Percentiles rank a stretch among this genome's conserved stretches.
Conservation (phyloP, 2,113 vertebrate genomes). For the Dendrocopos noguchii region DNA sequence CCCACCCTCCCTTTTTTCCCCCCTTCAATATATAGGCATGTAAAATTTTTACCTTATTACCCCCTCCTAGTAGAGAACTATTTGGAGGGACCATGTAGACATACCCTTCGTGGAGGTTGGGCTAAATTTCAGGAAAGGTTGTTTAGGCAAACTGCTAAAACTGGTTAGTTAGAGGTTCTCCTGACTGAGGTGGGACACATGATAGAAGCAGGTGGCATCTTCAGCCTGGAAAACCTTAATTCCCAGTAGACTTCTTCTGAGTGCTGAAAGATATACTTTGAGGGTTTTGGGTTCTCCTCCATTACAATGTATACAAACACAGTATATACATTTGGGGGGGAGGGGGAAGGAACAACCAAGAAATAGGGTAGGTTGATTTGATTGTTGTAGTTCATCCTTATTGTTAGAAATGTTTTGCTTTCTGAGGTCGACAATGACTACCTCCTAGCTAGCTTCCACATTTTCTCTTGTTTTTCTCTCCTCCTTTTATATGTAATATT, state of each 20-base stretch:
- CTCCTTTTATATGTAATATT: neutral
- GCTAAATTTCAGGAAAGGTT: neutral
- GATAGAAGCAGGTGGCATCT: neutral
- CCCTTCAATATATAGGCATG: neutral
- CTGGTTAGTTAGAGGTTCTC: neutral
- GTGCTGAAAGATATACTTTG: neutral
- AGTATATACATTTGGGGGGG: neutral
- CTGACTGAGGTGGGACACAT: neutral
- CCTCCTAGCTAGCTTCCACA: neutral
- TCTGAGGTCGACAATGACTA: neutral
- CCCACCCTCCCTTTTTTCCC: too few relatives aligned
- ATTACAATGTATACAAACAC: neutral
- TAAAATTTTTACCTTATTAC: neutral
- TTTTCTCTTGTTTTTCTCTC: neutral
- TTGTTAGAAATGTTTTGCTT: neutral
- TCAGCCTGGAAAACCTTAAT: neutral
- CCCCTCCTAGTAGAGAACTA: neutral
- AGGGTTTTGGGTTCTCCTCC: neutral
- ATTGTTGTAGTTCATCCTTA: neutral
- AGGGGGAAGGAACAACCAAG: neutral
- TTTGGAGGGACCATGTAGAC: neutral
- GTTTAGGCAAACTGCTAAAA: neutral
- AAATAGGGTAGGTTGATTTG: neutral
- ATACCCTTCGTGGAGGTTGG: neutral
- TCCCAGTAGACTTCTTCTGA: neutral